Evolutionary conservation across 2,888 invertebrate species (phyloP), one percentile per base, ranked within the genome.

Genomic region (Thyatira batis): DNA sequence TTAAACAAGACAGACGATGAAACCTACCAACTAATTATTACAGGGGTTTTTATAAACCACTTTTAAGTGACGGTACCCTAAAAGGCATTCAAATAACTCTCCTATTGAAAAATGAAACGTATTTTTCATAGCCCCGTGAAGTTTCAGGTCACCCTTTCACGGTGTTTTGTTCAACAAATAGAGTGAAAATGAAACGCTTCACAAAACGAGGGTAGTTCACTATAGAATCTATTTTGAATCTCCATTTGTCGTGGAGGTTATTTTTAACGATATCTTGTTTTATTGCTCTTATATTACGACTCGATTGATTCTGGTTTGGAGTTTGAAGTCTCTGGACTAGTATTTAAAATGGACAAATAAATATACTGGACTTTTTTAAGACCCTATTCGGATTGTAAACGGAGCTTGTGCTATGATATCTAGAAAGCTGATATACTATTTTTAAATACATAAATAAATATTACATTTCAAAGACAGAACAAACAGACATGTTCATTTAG

Each of bases 131-230:
- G 48, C 17, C 39, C 20, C 17, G 20, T 48, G 11, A 9, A 48
- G 51, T 61, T 65, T 62, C 58, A 66, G 73, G 69, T 67, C 67
- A 70, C 58, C 64, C 65, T 48, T 48, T 48, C 48, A 48, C 20
- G 48, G 46, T 39, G 17, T 59, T 71, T 67, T 63, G 71, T 67
- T 57, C 61, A 51, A 51, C 61, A 65, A 71, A 71, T 71, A 69
- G 59, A 56, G 63, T 60, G 62, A 60, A 64, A 17, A 48, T 3
- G 13, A 45, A 23, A 28, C 27, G 17, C 11, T 27, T 27, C 2
- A 17, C 27, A 25, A 6, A 21, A 39, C 17, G 39, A 8, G 17
- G 17, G 39, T 17, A 39, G 33, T 39, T 39, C 8, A 39, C n/a
- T 39, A 23, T 23, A 39, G 17, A 39, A 39, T 17, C 8, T 8